These are phyloP conservation scores for Damaliscus lunatus DNA, from an alignment of 2,113 vertebrate species.

Conservation along the genomic window DNA sequence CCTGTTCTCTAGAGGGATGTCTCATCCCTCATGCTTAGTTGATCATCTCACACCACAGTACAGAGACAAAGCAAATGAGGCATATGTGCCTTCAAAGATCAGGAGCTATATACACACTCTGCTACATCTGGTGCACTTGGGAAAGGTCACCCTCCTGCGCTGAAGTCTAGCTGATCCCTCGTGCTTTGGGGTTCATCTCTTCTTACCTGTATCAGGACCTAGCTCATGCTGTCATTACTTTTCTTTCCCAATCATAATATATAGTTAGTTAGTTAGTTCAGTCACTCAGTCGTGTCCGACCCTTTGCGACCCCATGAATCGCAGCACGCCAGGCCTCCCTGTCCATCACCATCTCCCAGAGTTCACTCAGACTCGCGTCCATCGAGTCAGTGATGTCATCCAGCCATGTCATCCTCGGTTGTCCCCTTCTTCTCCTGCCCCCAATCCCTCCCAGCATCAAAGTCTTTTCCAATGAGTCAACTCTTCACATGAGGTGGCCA, in stretches of 20 bases:
- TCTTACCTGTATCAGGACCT: background rate
- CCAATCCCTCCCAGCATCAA: too few relatives aligned
- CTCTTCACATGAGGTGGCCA: too few relatives aligned
- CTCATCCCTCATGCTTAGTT: background rate
- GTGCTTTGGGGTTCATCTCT: background rate
- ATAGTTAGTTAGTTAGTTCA: too few relatives aligned
- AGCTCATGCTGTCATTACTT: background rate
- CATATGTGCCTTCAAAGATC: background rate
- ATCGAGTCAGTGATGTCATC: too few relatives aligned
- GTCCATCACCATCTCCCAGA: too few relatives aligned
- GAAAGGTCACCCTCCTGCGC: rapidly evolving
- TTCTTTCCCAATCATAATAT: background rate
- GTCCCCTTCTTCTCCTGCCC: too few relatives aligned
- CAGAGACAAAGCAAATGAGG: background rate
- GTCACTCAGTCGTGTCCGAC: too few relatives aligned
- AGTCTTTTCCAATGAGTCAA: too few relatives aligned
- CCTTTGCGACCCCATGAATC: too few relatives aligned
- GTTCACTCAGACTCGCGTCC: too few relatives aligned
- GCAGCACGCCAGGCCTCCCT: too few relatives aligned
- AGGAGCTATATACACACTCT: rapidly evolving
- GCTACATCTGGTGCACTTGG: background rate
- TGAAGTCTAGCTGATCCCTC: background rate
- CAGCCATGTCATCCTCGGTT: too few relatives aligned
- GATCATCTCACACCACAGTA: background rate
- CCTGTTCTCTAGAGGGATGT: background rate